phyloP scores from a whole-genome alignment of 2,797 vertebrate species.

The Fundulus diaphanus region DNA sequence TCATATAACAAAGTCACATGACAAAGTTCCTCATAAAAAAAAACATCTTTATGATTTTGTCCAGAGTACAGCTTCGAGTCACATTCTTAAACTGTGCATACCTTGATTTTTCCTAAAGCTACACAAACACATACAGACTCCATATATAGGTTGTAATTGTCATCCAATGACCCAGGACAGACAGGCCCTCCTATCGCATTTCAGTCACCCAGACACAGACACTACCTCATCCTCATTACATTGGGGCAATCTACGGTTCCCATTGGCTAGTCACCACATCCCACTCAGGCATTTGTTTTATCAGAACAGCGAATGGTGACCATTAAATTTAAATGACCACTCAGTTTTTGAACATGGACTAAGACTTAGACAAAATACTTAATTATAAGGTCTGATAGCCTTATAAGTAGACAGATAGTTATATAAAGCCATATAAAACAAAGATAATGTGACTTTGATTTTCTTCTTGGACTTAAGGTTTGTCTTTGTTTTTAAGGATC shows the following conservation, averaged over 20 bases:
- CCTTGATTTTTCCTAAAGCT: slow-evolving; percentile 6
- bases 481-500: background rate
- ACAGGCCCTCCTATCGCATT: slow-evolving; percentile 65
- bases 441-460: background rate
- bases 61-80: slow-evolving; percentile 5
- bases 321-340: slow-evolving; percentile 1
- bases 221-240: slow-evolving; percentile 71
- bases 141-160: slow-evolving; percentile 40
- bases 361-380: background rate
- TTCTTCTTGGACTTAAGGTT: background rate
- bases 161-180: slow-evolving; percentile 42
- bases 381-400: too few relatives aligned
- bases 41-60: background rate
- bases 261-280: slow-evolving; percentile 36
- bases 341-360: background rate
- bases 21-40: slow-evolving; percentile 9
- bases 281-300: slow-evolving; percentile 45
- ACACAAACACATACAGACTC: background rate
- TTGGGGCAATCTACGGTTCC: slow-evolving; percentile 50
- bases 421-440: background rate
- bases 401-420: background rate
- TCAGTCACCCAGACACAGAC: slow-evolving; percentile 70
- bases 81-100: slow-evolving; percentile 1
- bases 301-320: slow-evolving; percentile 12
- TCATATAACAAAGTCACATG: slow-evolving; percentile 3